phyloP scores from a whole-genome alignment of 2,888 invertebrate genomes.

The Fissipunctia ypsillon region DNA sequence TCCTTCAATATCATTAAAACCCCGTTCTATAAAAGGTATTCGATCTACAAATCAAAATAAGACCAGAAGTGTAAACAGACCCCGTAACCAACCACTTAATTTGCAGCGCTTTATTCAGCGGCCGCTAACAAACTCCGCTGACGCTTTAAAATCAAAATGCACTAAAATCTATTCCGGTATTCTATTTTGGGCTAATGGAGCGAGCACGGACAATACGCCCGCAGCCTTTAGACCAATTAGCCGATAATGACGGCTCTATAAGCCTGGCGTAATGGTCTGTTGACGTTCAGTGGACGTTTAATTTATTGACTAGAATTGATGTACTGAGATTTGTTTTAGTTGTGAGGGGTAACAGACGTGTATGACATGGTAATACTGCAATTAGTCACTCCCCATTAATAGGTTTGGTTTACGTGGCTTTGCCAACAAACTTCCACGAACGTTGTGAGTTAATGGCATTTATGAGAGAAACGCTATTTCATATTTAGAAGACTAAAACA shows the following conservation, averaged over 20 bases:
- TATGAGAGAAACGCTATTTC: too few relatives aligned
- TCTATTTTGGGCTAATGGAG: slow-evolving; percentile 60
- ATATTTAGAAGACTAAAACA: too few relatives aligned
- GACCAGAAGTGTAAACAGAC: not conserved
- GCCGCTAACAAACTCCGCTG: slow-evolving; percentile 11
- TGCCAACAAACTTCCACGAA: too few relatives aligned
- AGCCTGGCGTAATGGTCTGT: slow-evolving; percentile 41
- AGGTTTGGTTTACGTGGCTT: not conserved
- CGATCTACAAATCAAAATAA: not conserved
- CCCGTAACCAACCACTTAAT: not conserved
- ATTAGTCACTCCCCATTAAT: not conserved
- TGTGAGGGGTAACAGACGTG: too few relatives aligned
- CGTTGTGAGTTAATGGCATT: too few relatives aligned
- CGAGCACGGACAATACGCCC: slow-evolving; percentile 48
- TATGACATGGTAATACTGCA: not conserved
- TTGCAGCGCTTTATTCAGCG: slow-evolving; percentile 25
- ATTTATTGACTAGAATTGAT: slow-evolving; percentile 52
- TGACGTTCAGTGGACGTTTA: slow-evolving; percentile 36
- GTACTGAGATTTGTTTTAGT: slow-evolving; percentile 5
- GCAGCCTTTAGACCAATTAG: slow-evolving; percentile 61
- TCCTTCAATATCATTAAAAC: not conserved
- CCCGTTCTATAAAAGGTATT: not conserved
- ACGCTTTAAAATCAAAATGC: slow-evolving; percentile 46
- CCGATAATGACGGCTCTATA: slow-evolving; percentile 44
- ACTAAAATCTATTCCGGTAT: slow-evolving; percentile 55